Conservation (phyloP, 2,797 vertebrate genomes). For the Mus caroli region DNA sequence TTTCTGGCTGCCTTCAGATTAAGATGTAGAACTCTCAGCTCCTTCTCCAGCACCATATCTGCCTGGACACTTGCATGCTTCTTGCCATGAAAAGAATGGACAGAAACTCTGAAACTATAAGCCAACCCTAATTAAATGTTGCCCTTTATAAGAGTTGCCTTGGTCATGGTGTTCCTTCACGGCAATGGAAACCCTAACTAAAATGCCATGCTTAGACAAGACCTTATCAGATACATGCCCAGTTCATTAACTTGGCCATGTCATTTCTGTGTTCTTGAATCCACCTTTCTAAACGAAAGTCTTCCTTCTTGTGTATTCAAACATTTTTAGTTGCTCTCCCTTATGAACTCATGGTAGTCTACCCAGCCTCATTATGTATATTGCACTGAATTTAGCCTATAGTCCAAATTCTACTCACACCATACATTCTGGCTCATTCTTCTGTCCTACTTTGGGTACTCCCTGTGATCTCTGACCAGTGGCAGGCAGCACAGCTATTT, state of each 20-base stretch:
- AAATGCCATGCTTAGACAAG: not conserved
- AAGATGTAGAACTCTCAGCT: not conserved
- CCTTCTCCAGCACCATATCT: not conserved
- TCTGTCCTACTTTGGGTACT: not conserved
- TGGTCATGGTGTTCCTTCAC: not conserved
- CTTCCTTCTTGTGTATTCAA: not conserved
- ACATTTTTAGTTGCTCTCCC: not conserved
- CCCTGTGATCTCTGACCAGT: not conserved
- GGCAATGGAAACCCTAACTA: not conserved
- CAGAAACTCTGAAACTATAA: not conserved
- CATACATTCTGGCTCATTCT: slow-evolving; percentile 10
- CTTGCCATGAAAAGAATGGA: not conserved
- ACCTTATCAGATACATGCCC: not conserved
- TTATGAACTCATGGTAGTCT: not conserved
- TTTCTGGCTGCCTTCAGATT: not conserved
- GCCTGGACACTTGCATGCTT: not conserved
- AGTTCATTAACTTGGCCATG: not conserved
- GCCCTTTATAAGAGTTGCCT: not conserved
- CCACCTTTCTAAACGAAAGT: not conserved
- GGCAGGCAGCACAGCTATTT: not conserved
- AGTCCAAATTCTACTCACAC: not conserved
- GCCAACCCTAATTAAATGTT: not conserved
- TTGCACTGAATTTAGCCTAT: not conserved
- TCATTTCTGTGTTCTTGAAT: not conserved
- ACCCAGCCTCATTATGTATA: not conserved